Evolutionary conservation across 2,888 invertebrate species (phyloP), one percentile per base, ranked within the genome.

Genomic region (Lumbricus terrestris): DNA sequence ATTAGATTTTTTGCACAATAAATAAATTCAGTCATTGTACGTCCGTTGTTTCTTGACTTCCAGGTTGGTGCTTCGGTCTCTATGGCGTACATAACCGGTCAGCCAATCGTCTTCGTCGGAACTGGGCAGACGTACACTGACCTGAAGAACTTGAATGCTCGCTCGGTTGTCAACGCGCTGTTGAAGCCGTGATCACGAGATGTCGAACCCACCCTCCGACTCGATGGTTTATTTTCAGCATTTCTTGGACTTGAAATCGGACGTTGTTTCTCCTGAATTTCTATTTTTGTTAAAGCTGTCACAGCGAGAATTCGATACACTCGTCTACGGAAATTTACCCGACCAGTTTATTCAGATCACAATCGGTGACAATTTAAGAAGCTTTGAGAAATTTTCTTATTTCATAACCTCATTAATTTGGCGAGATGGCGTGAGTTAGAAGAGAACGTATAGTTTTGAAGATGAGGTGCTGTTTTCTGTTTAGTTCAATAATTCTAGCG

Each of bases 81-180:
- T 33, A 99, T 99, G 99, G 99, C 99, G 0, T 99, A 99, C 95
- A 98, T 99, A 92, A 99, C 99, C 0, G 99, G 99, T 0, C 99
- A 99, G 95, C 99, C 99, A 0, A 99, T 99, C 90, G 98, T 99
- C 88, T 99, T 99, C 95, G 99, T 99, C 33, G 99, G 99, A 82
- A 99, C 99, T 6, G 99, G 99, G 3, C 99, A 99, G 96, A 99
- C 99, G 0, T 99, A 99, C 95, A 97, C 98, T 0, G 99, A 99
- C 96, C 96, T 99, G 93, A 98, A 98, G 95, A 98, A 98, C 91
- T 96, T 99, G 93, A 99, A 99, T 95, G 98, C 97, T 20, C 98
- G 97, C 94, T 98, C 99, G 90, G 98, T 99, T 83, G 99, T 99
- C 13, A 97, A 97, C 94, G 97, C 99, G 90, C 96, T 99, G 91